Percentiles rank a stretch among this genome's conserved stretches.
Conservation (phyloP, 2,888 invertebrate genomes). For the Nephrotoma flavescens region DNA sequence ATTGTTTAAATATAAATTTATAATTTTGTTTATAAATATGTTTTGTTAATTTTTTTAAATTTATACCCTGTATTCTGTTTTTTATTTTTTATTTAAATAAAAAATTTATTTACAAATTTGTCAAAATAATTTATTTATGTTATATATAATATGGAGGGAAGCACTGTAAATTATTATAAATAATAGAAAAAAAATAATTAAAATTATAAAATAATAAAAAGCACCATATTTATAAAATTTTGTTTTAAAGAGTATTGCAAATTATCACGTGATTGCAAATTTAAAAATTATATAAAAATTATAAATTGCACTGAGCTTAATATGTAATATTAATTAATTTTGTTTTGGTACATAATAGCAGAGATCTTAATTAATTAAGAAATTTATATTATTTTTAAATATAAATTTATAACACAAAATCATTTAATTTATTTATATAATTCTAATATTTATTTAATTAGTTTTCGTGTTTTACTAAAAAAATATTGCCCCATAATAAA, state of each 20-base stretch:
- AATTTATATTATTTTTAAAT: not conserved
- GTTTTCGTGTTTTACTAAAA: not conserved
- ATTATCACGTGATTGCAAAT: not conserved
- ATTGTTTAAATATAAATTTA: not conserved
- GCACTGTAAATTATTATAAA: constrained; percentile 1
- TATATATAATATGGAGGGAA: not conserved
- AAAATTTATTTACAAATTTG: not conserved
- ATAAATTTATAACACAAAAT: not conserved
- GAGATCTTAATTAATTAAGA: not conserved
- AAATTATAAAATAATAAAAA: not conserved
- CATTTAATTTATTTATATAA: not conserved
- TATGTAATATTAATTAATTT: not conserved
- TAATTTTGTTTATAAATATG: not conserved
- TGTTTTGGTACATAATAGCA: constrained; percentile 5
- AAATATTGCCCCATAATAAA: constrained; percentile 4
- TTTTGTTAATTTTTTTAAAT: not conserved
- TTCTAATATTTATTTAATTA: not conserved
- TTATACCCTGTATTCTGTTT: not conserved
- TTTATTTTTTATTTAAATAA: not conserved
- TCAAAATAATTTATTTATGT: not conserved
- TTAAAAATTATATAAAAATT: not conserved
- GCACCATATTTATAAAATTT: not conserved
- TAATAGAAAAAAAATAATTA: not conserved
- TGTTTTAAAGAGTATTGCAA: not conserved
- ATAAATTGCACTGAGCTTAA: not conserved